Evolutionary conservation across 2,113 vertebrate genomes (phyloP).

Genomic region (Mystacornis crossleyi): DNA sequence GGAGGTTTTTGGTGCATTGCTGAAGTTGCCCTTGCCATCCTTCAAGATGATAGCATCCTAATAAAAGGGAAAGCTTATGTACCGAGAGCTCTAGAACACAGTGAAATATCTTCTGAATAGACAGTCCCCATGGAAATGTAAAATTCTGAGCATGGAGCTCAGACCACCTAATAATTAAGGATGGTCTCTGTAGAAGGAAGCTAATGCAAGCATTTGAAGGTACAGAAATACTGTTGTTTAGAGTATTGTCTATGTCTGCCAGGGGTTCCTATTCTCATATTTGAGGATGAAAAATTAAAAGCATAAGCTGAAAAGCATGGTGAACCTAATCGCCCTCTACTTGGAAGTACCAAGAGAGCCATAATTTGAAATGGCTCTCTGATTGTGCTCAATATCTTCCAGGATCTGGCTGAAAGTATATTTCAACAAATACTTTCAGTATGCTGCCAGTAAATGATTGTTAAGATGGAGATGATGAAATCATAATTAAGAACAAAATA

Average conservation of each 20-base stretch:
- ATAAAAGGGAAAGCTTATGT: background rate
- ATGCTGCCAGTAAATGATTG: background rate
- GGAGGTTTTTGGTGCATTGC: background rate
- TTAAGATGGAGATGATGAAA: background rate
- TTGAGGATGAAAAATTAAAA: background rate
- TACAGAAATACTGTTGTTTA: background rate
- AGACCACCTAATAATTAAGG: background rate
- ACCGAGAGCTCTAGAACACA: background rate
- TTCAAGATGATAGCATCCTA: background rate
- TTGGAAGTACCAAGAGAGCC: background rate
- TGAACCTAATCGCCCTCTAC: background rate
- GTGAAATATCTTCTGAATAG: background rate
- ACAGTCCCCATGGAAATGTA: background rate
- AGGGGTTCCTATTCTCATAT: background rate
- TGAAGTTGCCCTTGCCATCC: background rate
- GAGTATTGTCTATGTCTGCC: background rate
- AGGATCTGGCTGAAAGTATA: background rate
- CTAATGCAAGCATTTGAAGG: background rate
- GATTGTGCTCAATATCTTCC: background rate
- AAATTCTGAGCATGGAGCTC: background rate
- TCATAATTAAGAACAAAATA: background rate
- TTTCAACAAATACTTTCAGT: background rate
- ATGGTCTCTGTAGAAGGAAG: background rate
- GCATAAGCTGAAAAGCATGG: background rate
- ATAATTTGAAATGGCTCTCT: background rate